Conservation (phyloP, 2,113 vertebrate species). For the Phyllostomus discolor region DNA sequence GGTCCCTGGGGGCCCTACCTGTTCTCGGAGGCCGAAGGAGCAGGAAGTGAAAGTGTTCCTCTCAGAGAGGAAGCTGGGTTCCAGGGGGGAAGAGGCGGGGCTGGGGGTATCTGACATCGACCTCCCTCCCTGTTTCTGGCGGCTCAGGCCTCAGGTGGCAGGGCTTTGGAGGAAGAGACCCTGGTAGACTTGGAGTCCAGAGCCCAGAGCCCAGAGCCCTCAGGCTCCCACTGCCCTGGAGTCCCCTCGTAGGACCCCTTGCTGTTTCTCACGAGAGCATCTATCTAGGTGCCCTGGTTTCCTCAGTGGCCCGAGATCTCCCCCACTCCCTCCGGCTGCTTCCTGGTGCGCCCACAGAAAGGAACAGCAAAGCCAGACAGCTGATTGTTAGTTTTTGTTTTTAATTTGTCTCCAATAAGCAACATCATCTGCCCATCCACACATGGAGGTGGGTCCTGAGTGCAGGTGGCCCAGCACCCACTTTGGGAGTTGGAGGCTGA, state of each 20-base stretch:
- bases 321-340: not conserved
- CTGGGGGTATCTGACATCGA: slow-evolving; percentile 6
- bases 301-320: not conserved
- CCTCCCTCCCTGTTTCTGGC: not conserved
- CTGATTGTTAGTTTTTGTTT: not conserved
- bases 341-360: not conserved
- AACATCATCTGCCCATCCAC: not conserved
- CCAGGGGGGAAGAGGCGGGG: slow-evolving; percentile 60
- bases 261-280: not conserved
- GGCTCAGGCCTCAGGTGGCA: not conserved
- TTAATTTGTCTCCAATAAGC: slow-evolving; percentile 59
- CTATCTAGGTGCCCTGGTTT: not conserved
- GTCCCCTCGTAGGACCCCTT: not conserved
- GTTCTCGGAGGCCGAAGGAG: slow-evolving; percentile 30
- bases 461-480: not conserved
- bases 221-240: not conserved
- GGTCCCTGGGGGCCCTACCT: slow-evolving; percentile 70
- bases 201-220: not conserved
- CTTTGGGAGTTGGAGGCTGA: not conserved
- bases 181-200: not conserved
- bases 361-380: not conserved
- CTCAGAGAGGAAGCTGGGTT: slow-evolving; percentile 56
- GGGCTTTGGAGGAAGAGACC: not conserved
- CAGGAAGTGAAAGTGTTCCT: slow-evolving; percentile 67
- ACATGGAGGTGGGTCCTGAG: not conserved